phyloP scores from a whole-genome alignment of 2,113 vertebrate species.

The Mesocricetus auratus region DNA sequence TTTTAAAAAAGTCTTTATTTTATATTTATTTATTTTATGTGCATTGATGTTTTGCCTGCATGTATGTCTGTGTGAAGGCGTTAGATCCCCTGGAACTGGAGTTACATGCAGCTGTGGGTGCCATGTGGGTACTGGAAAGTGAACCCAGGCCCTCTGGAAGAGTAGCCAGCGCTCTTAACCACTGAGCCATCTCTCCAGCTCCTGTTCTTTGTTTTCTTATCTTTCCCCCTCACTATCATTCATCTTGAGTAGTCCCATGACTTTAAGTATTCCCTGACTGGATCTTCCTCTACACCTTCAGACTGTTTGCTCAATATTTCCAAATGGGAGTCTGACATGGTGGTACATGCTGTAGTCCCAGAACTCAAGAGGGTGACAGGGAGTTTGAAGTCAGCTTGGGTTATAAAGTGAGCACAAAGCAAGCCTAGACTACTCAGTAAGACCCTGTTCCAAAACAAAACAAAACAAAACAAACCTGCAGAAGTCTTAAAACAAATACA shows the following conservation, averaged over 20 bases:
- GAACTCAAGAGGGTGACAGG: not conserved
- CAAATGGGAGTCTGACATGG: not conserved
- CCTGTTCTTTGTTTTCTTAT: not conserved
- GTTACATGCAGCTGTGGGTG: not conserved
- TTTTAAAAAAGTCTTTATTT: not conserved
- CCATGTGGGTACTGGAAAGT: not conserved
- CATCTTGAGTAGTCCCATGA: not conserved
- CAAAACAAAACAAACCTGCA: not conserved
- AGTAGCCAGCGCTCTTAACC: not conserved
- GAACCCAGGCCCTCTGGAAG: not conserved
- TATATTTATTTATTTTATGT: not conserved
- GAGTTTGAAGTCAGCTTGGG: not conserved
- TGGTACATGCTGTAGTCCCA: not conserved
- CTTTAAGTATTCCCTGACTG: constrained; percentile 2
- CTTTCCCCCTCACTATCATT: not conserved
- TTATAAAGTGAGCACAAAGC: not conserved
- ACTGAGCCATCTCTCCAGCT: not conserved
- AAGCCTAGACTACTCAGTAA: not conserved
- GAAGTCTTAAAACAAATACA: not conserved
- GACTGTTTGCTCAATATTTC: not conserved
- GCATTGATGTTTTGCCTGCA: not conserved
- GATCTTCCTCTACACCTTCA: not conserved
- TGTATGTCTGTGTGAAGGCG: not conserved
- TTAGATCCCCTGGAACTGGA: not conserved
- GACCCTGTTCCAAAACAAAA: not conserved